Evolutionary conservation across 2,888 invertebrate genomes (phyloP).

Genomic region (Nezara viridula): DNA sequence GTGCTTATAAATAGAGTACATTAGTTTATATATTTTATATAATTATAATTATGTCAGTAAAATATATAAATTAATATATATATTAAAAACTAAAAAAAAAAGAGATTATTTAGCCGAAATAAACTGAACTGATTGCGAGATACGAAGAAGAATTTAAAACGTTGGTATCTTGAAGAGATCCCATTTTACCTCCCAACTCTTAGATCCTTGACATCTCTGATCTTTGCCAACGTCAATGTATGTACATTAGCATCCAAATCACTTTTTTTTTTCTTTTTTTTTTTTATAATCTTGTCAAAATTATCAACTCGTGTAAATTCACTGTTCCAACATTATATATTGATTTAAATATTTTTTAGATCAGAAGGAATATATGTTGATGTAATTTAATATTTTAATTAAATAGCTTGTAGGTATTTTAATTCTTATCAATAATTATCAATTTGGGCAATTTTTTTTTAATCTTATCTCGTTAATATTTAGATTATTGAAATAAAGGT

Average conservation of each 20-base stretch:
- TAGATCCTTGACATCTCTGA: neutral
- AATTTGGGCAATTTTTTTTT: too few species aligned
- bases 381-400: too few species aligned
- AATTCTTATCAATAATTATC: too few species aligned
- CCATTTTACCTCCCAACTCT: neutral
- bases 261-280: neutral
- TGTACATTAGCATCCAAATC: neutral
- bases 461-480: too few species aligned
- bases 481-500: too few species aligned
- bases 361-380: neutral
- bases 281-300: neutral
- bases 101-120: neutral
- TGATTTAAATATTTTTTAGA: neutral
- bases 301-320: neutral
- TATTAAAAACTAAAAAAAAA: too few species aligned
- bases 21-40: too few species aligned
- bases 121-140: neutral
- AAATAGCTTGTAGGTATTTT: too few species aligned
- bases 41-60: too few species aligned
- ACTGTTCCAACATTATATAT: neutral
- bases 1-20: too few species aligned
- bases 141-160: neutral
- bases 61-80: too few species aligned
- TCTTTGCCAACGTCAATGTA: neutral
- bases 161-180: neutral